Percentiles rank a stretch among this genome's conserved stretches.
These are phyloP conservation scores for Aphyosemion australe DNA, from an alignment of 2,113 vertebrate genomes.

Conservation along the genomic window DNA sequence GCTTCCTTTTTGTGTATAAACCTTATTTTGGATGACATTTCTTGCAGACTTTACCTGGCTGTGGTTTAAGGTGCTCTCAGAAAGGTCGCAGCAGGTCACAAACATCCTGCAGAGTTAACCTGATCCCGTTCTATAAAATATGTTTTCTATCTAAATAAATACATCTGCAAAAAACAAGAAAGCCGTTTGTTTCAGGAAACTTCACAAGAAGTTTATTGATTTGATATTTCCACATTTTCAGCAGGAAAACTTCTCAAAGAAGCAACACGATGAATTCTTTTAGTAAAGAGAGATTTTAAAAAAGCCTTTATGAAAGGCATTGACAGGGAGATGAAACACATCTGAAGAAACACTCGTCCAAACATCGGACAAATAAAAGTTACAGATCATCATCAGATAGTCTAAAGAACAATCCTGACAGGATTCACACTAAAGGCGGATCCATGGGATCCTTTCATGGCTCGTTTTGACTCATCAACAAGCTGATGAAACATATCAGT, in stretches of 20 bases:
- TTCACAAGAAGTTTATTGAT: slow-evolving; percentile 63
- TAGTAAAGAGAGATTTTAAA: slow-evolving; percentile 32
- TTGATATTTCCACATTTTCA: slow-evolving; percentile 36
- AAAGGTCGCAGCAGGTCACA: too few species aligned
- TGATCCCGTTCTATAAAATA: too few species aligned
- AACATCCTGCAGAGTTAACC: too few species aligned
- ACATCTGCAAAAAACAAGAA: too few species aligned
- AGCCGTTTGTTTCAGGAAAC: background rate
- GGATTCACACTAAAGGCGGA: slow-evolving; percentile 63
- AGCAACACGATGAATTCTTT: slow-evolving; percentile 43
- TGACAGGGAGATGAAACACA: slow-evolving; percentile 49
- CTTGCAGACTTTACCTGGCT: too few species aligned
- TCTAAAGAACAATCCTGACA: slow-evolving; percentile 46
- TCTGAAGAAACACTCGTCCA: slow-evolving; percentile 31
- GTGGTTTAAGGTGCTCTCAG: too few species aligned
- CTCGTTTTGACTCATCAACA: slow-evolving; percentile 30
- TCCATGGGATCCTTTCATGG: slow-evolving; percentile 65
- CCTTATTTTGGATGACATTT: too few species aligned
- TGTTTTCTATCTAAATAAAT: too few species aligned
- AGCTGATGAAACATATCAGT: slow-evolving; percentile 37
- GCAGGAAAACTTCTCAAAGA: slow-evolving; percentile 60
- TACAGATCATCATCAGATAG: slow-evolving; percentile 38
- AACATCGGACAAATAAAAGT: slow-evolving; percentile 43
- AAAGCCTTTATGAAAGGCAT: slow-evolving; percentile 69
- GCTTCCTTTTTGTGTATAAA: too few species aligned